Evolutionary conservation across 2,797 vertebrate genomes (phyloP).

Genomic region (Erethizon dorsatum): DNA sequence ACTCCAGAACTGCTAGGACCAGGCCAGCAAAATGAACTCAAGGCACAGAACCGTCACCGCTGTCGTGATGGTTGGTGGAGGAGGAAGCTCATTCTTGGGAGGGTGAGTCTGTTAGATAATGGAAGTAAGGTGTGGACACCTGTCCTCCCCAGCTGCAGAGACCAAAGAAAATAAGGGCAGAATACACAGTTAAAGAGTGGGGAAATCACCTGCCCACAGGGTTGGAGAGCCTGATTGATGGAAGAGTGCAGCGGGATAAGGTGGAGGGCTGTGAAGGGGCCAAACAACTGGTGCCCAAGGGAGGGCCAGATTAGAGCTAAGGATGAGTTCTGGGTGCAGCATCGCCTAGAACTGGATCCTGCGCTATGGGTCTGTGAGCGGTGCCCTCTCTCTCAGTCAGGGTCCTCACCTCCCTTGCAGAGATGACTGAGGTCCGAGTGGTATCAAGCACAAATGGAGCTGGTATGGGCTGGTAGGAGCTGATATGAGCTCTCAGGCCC

Average conservation of each 20-base stretch:
- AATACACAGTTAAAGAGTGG: not conserved
- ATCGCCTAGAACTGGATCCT: not conserved
- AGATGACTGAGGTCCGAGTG: not conserved
- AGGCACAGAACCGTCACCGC: not conserved
- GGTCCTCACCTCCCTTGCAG: not conserved
- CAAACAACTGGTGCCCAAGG: not conserved
- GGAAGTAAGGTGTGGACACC: not conserved
- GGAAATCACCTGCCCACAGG: not conserved
- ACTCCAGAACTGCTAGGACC: too few relatives aligned
- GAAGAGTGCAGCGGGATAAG: not conserved
- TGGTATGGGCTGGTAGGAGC: not conserved
- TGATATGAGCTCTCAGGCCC: not conserved
- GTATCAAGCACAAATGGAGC: too few relatives aligned
- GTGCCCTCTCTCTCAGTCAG: fast-evolving
- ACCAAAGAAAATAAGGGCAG: not conserved
- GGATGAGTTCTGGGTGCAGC: too few relatives aligned
- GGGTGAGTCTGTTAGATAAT: not conserved
- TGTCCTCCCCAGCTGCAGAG: not conserved
- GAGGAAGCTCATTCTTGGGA: not conserved
- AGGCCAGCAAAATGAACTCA: not conserved
- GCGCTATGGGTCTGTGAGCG: not conserved
- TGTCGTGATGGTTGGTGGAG: not conserved
- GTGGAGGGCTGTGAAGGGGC: fast-evolving
- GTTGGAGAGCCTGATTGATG: too few relatives aligned
- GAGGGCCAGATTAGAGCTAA: fast-evolving